Conservation (phyloP, 2,113 vertebrate genomes). For the Marmota monax region DNA sequence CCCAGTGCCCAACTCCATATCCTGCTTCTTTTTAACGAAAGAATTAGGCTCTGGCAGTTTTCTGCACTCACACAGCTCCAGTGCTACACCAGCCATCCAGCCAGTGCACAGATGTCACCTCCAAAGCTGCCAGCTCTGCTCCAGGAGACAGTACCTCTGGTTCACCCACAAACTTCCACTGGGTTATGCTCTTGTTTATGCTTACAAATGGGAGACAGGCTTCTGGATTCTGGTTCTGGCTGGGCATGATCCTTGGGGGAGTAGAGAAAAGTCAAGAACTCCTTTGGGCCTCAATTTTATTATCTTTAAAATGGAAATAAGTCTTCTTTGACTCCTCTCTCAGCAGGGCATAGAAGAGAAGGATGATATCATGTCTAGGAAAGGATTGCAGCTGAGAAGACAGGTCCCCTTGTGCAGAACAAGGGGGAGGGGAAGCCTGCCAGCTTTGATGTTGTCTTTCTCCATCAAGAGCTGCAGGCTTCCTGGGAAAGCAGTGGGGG, state of each 20-base stretch:
- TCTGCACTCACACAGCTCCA: background rate
- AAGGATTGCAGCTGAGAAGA: background rate
- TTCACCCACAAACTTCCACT: background rate
- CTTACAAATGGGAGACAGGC: background rate
- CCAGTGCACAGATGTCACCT: background rate
- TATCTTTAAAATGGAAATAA: conserved; percentile 48
- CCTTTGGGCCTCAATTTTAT: conserved; percentile 43
- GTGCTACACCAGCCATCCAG: background rate
- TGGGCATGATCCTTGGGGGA: background rate
- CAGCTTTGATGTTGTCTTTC: conserved; percentile 58
- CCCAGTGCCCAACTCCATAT: background rate
- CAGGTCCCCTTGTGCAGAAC: background rate
- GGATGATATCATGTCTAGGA: background rate
- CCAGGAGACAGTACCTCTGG: background rate
- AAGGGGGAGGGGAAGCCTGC: background rate
- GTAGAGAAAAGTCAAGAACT: background rate
- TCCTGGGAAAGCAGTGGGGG: conserved; percentile 59
- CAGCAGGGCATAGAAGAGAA: conserved; percentile 31
- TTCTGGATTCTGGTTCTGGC: conserved; percentile 6
- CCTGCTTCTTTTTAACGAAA: background rate
- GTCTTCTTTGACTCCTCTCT: background rate
- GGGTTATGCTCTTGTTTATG: background rate
- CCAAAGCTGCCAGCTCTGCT: background rate
- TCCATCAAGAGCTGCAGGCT: background rate
- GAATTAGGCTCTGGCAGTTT: background rate